Conservation (phyloP, 2,888 invertebrate genomes). For the Callyntrura sp. region DNA sequence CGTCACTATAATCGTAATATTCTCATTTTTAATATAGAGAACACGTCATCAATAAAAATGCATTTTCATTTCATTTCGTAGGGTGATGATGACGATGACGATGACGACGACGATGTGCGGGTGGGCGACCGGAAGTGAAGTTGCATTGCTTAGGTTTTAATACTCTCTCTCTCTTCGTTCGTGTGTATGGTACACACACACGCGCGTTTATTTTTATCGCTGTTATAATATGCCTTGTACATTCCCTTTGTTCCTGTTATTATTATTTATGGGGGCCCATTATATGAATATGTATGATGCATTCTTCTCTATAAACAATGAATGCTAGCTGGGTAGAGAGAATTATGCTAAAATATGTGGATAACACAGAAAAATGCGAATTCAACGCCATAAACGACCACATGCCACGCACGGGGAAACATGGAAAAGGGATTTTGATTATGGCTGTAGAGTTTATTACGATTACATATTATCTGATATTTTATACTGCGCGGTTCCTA, state of each 20-base stretch:
- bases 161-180: not conserved
- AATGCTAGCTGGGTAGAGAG: slow-evolving; percentile 18
- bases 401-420: not conserved
- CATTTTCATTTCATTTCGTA: slow-evolving; percentile 44
- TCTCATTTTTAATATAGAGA: slow-evolving; percentile 19
- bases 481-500: not conserved
- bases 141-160: slow-evolving; percentile 37
- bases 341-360: not conserved
- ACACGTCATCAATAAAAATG: slow-evolving; percentile 44
- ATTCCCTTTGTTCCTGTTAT: slow-evolving; percentile 8
- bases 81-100: not conserved
- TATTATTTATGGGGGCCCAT: slow-evolving; percentile 3
- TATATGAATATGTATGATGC: slow-evolving; percentile 33
- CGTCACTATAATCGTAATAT: not conserved
- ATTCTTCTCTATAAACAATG: not conserved
- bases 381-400: not conserved
- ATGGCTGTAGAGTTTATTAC: not conserved
- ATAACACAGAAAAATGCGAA: not conserved
- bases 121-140: slow-evolving; percentile 70
- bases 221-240: not conserved
- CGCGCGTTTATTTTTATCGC: not conserved
- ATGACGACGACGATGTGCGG: slow-evolving; percentile 15
- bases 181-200: not conserved
- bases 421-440: not conserved
- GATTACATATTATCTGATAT: not conserved